These are phyloP conservation scores for Cydia pomonella DNA, from an alignment of 1,140 invertebrate genomes.

Conservation along the genomic window DNA sequence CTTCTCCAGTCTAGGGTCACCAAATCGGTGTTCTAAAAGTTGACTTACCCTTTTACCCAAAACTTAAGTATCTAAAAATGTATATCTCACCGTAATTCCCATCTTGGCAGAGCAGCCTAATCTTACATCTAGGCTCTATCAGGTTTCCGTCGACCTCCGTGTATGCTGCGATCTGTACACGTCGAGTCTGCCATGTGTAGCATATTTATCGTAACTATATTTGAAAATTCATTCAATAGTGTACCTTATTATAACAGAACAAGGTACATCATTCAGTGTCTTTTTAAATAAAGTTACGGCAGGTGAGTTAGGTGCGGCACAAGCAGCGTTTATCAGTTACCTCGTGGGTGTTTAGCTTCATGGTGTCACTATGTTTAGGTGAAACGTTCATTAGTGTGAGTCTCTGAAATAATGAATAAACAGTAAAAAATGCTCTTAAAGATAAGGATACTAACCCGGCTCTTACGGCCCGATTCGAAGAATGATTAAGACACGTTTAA, in stretches of 20 bases:
- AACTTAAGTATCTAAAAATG: too few relatives aligned
- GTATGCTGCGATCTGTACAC: slow-evolving; percentile 16
- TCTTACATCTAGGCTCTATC: slow-evolving; percentile 32
- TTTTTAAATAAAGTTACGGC: neutral
- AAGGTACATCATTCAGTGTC: neutral
- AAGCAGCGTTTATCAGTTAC: slow-evolving; percentile 18
- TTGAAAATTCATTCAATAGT: neutral
- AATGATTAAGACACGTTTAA: too few relatives aligned
- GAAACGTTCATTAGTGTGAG: neutral
- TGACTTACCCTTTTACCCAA: too few relatives aligned
- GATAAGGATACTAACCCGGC: too few relatives aligned
- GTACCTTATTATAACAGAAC: neutral
- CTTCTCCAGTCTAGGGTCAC: too few relatives aligned
- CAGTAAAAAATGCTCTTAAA: too few relatives aligned
- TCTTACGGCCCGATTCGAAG: too few relatives aligned
- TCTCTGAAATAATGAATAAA: neutral
- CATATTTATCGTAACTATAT: neutral
- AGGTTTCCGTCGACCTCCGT: slow-evolving; percentile 22
- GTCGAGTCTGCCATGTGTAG: neutral
- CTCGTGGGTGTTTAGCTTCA: slow-evolving; percentile 17
- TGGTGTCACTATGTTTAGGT: slow-evolving; percentile 21
- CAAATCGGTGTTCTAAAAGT: too few relatives aligned
- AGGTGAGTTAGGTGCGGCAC: neutral
- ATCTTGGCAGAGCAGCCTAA: slow-evolving; percentile 18
- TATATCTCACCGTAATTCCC: neutral